Evolutionary conservation across 2,797 vertebrate genomes (phyloP).

Genomic region (Fratercula arctica): DNA sequence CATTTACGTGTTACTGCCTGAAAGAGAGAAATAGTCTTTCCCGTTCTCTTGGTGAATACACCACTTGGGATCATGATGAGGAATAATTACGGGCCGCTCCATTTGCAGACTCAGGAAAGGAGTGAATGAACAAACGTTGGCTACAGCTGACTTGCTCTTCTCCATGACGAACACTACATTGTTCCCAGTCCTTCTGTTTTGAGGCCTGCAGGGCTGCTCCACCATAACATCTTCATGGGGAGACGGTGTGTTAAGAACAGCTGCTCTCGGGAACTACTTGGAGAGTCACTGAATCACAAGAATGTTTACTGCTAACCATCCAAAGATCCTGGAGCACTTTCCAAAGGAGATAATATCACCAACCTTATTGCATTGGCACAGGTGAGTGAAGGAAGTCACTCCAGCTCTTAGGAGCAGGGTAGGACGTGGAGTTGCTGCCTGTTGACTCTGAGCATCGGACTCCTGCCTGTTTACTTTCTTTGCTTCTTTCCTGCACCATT

Average conservation of each 20-base stretch:
- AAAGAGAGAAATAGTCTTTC: slow-evolving; percentile 9
- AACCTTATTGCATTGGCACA: neutral
- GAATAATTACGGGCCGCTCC: slow-evolving; percentile 8
- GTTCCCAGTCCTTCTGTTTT: neutral
- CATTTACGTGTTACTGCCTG: slow-evolving; percentile 15
- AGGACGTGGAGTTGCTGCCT: neutral
- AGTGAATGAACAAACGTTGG: neutral
- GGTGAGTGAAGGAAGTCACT: neutral
- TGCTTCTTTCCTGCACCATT: neutral
- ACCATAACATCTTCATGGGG: neutral
- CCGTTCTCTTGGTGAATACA: neutral
- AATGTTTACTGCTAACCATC: neutral
- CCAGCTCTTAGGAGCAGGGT: neutral
- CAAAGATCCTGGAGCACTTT: neutral
- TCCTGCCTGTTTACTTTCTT: neutral
- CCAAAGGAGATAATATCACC: neutral
- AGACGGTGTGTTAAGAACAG: neutral
- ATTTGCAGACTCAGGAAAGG: slow-evolving; percentile 22
- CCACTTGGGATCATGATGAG: neutral
- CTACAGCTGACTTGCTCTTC: neutral
- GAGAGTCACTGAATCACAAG: neutral
- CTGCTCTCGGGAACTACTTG: neutral
- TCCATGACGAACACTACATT: neutral
- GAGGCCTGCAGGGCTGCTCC: neutral
- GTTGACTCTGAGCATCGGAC: neutral